Conservation (phyloP, 2,797 vertebrate species). For the Tangara arthus region DNA sequence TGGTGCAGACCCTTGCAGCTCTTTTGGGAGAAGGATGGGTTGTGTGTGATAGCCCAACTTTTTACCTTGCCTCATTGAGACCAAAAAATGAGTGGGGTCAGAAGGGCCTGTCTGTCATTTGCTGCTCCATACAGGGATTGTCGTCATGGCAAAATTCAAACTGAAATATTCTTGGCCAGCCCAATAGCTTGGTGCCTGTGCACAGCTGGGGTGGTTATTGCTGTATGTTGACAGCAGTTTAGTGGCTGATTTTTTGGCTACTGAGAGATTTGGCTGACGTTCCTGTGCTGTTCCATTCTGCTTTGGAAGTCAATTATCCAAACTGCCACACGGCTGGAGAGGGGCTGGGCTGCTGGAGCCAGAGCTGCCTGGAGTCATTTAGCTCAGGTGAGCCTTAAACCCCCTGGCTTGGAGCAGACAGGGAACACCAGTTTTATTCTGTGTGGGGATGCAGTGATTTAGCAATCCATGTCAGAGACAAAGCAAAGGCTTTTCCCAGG, state of each 20-base stretch:
- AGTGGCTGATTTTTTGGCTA: neutral
- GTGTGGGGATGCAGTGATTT: neutral
- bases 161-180: neutral
- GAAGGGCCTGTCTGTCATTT: neutral
- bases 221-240: neutral
- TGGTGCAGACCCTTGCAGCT: neutral
- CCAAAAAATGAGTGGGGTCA: neutral
- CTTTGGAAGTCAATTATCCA: neutral
- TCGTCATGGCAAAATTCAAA: neutral
- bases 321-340: neutral
- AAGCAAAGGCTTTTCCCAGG: neutral
- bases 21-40: neutral
- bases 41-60: neutral
- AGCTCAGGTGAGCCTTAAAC: neutral
- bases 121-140: neutral
- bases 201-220: neutral
- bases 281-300: neutral
- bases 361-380: neutral
- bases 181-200: neutral
- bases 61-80: neutral
- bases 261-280: neutral
- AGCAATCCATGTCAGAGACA: neutral
- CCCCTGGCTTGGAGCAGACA: neutral
- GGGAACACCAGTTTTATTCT: neutral
- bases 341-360: neutral